Evolutionary conservation across 2,888 invertebrate species (phyloP).

Genomic region (Cataglyphis cursor): DNA sequence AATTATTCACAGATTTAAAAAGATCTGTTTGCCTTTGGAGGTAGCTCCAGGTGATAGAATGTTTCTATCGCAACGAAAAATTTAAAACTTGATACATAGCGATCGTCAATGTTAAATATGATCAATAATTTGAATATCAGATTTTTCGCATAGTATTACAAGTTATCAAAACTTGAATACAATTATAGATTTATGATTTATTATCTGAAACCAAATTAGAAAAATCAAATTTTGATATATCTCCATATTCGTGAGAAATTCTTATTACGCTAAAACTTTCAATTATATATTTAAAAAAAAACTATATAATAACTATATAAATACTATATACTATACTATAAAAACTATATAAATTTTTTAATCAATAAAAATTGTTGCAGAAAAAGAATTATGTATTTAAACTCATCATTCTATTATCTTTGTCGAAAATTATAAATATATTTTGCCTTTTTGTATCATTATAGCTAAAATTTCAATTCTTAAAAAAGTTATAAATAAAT

Average conservation of each 20-base stretch:
- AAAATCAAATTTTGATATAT: background rate
- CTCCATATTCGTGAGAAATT: background rate
- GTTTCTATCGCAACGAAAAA: background rate
- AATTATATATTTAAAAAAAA: background rate
- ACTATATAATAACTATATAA: no score
- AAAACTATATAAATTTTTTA: background rate
- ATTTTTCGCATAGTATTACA: background rate
- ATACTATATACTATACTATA: no score
- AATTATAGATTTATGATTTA: background rate
- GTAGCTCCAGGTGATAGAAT: conserved; percentile 1
- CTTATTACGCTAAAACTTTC: background rate
- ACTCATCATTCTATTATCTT: background rate
- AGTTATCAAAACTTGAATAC: background rate
- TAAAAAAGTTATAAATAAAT: background rate
- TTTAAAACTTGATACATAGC: background rate
- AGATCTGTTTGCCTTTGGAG: background rate
- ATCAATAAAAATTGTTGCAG: background rate
- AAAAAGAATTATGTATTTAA: background rate
- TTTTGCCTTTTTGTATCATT: background rate
- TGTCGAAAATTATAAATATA: background rate
- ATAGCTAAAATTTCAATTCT: background rate
- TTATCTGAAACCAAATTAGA: background rate
- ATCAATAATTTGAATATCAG: background rate
- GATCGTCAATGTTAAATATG: background rate
- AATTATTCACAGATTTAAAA: background rate